These are phyloP conservation scores for Gobius niger DNA, from an alignment of 2,113 vertebrate species.

Conservation along the genomic window DNA sequence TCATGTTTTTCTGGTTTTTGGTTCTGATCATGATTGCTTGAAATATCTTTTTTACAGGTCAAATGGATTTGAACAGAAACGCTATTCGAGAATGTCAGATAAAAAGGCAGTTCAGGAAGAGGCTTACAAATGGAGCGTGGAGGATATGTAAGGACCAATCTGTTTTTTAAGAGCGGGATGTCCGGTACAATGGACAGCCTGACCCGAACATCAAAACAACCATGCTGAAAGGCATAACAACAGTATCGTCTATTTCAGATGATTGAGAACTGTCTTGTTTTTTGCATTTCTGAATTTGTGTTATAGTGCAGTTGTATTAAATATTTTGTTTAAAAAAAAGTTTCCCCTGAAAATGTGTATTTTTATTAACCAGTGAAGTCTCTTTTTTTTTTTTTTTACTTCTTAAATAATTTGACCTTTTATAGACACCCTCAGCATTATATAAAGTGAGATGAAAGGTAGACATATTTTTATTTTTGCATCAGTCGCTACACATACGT, in stretches of 20 bases:
- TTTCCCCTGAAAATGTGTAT: not conserved
- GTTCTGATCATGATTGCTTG: not conserved
- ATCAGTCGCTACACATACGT: not conserved
- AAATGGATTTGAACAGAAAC: conserved; percentile 93
- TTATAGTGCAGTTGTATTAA: conserved; percentile 48
- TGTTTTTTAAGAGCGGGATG: not conserved
- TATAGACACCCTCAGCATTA: no score
- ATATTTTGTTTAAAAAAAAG: conserved; percentile 30
- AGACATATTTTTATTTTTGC: no score
- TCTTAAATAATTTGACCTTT: no score
- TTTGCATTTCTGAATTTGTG: conserved; percentile 17
- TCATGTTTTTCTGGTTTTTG: not conserved
- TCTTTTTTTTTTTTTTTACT: no score
- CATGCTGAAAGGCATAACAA: not conserved
- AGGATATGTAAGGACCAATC: conserved; percentile 84
- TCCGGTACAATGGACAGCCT: conserved; percentile 3
- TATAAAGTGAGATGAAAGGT: no score
- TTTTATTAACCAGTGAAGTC: not conserved
- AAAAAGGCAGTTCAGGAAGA: conserved; percentile 88
- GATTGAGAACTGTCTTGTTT: conserved; percentile 27
- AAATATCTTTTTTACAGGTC: conserved; percentile 76
- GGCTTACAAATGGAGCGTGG: conserved; percentile 97
- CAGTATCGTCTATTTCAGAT: conserved; percentile 35
- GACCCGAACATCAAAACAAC: not conserved
- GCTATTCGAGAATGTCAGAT: conserved; percentile 84